Percentiles rank a stretch among this genome's conserved stretches.
These are phyloP conservation scores for Drosophila littoralis DNA, from an alignment of 1,140 invertebrate species.

Conservation along the genomic window DNA sequence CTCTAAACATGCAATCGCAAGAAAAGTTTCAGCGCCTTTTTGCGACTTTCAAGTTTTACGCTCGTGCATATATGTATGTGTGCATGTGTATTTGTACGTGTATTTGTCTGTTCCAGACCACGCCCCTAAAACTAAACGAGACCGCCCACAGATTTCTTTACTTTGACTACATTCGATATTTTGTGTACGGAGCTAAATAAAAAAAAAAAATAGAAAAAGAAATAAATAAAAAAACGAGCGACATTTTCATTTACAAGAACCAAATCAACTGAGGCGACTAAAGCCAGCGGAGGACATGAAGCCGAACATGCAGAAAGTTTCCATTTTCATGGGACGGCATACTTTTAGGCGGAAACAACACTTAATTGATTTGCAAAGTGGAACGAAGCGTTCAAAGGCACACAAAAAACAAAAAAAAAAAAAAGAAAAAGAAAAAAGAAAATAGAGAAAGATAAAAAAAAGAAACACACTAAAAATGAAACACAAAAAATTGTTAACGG, in stretches of 20 bases:
- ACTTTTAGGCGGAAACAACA: conserved; percentile 68
- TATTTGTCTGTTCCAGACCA: neutral
- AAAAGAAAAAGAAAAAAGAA: conserved; percentile 9
- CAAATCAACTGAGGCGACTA: conserved; percentile 48
- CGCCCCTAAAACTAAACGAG: conserved; percentile 8
- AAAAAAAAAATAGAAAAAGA: neutral
- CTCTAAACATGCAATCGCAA: conserved; percentile 40
- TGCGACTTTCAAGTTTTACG: conserved; percentile 58
- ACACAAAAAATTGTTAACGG: conserved; percentile 3
- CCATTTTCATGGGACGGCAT: conserved; percentile 30
- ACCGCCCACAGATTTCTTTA: conserved; percentile 18
- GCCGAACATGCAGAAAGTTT: conserved; percentile 42
- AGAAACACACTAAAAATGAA: neutral
- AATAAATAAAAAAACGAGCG: neutral
- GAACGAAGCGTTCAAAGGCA: conserved; percentile 49
- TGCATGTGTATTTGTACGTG: neutral
- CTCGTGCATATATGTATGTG: neutral
- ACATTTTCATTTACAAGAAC: conserved; percentile 65
- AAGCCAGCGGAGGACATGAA: conserved; percentile 5
- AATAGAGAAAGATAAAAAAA: conserved; percentile 13
- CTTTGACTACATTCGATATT: conserved; percentile 11
- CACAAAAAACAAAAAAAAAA: conserved; percentile 30
- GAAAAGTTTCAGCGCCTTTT: conserved; percentile 40
- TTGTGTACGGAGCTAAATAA: neutral
- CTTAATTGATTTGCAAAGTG: conserved; percentile 80